phyloP scores from a whole-genome alignment of 2,797 vertebrate species.

The Centropyge bicolor region DNA sequence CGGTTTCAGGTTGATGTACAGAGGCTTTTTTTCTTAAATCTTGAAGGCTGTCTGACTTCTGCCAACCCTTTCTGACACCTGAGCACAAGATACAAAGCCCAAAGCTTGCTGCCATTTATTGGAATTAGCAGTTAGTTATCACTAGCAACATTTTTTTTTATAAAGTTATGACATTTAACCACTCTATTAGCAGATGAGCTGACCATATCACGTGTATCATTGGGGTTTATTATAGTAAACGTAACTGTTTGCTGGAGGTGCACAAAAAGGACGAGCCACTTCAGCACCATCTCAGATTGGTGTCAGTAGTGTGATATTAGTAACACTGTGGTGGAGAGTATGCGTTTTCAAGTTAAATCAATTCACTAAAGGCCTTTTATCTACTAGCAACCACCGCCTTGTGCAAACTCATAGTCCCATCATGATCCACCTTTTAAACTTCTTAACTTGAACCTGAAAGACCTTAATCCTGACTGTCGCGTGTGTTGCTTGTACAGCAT shows the following conservation, averaged over 20 bases:
- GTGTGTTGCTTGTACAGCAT: slow-evolving; percentile 12
- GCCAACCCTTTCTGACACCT: slow-evolving; percentile 41
- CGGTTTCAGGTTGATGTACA: slow-evolving; percentile 47
- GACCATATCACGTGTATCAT: slow-evolving; percentile 49
- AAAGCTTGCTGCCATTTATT: slow-evolving; percentile 72
- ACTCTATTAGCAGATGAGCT: slow-evolving; percentile 27
- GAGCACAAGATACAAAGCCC: slow-evolving; percentile 75
- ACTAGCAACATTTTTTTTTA: slow-evolving; percentile 28
- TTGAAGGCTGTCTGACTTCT: slow-evolving; percentile 25
- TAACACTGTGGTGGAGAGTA: slow-evolving; percentile 43
- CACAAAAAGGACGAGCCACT: slow-evolving; percentile 44
- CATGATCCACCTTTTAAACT: slow-evolving; percentile 50
- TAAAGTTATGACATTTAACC: slow-evolving; percentile 41
- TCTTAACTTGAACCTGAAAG: slow-evolving; percentile 73
- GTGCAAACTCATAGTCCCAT: slow-evolving; percentile 56
- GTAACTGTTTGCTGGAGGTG: slow-evolving; percentile 17
- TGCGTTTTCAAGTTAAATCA: slow-evolving; percentile 25
- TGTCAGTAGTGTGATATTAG: slow-evolving; percentile 18
- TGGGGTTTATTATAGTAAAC: slow-evolving; percentile 35
- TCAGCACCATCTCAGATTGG: slow-evolving; percentile 13
- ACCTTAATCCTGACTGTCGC: slow-evolving; percentile 57
- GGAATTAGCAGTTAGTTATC: slow-evolving; percentile 55
- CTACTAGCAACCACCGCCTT: slow-evolving; percentile 48
- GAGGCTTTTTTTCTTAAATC: slow-evolving; percentile 23
- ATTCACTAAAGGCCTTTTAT: slow-evolving; percentile 64